Evolutionary conservation across 2,797 vertebrate genomes (phyloP), one percentile per base, ranked within the genome.

Genomic region (Coranthus polyacanthus): DNA sequence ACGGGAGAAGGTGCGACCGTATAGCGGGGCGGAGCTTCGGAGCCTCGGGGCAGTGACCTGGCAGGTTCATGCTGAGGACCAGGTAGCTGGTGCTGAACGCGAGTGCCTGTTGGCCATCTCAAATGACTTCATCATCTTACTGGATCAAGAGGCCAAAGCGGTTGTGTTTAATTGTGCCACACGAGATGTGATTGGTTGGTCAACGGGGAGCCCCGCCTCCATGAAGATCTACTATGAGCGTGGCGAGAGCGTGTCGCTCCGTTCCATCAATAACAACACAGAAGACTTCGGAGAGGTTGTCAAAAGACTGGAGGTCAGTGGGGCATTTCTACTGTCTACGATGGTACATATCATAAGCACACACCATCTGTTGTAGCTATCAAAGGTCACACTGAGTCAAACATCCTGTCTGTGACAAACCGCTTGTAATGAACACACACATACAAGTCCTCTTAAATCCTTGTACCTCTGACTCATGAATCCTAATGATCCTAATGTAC

Each of bases 251-350:
- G 90, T 98, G 57, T 97, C 96, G 0, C 92, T 99, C 86, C 95
- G 97, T 82, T 97, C 96, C 85, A 95, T 97, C 84, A 94, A 95
- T 75, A 96, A 94, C 89, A 97, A 93, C 74, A 93, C 93, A 0
- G 97, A 99, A 85, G 97, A 98, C 80, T 97, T 98, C 80, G 96
- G 96, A 75, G 97, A 98, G 88, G 96, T 98, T 60, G 96, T 98
- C 82, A 97, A 94, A 88, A 95, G 97, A 65, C 91, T 99, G 77
- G 96, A 99, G 96, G 97, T 99, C 82, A 96, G 96, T 91, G 53
- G 53, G 17, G 15, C 20, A 39, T 13, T 2, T 6, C 32, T 32
- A n/a, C 60, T 54, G 47, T 74, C 43, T 78, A 1, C 59, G 58
- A 53, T 56, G 16, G 37, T 24, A 36, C 45, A 17, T 62, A 34